Conservation (phyloP, 2,888 invertebrate species). For the Metopia argyrocephala region DNA sequence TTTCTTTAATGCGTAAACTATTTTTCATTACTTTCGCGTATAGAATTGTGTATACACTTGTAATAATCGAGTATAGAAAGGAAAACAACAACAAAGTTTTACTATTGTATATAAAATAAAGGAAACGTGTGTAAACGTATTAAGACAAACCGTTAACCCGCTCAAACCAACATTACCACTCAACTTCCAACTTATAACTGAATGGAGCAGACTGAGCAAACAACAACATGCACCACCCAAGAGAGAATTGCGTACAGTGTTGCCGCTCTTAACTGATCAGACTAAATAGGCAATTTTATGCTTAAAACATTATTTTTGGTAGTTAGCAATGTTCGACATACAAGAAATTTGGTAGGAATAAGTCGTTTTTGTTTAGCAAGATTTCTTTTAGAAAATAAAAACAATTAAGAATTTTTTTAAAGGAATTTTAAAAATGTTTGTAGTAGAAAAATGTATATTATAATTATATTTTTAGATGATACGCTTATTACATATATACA, state of each 20-base stretch:
- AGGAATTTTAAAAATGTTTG: no score
- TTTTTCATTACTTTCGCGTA: not conserved
- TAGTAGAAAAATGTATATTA: no score
- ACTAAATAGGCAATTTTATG: no score
- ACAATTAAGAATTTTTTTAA: no score
- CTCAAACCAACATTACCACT: slow-evolving; percentile 1
- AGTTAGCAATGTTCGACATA: no score
- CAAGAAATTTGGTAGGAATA: no score
- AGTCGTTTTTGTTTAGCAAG: no score
- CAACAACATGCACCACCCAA: not conserved
- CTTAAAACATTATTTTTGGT: no score
- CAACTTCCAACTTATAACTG: slow-evolving; percentile 45
- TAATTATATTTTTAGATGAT: no score
- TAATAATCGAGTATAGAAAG: not conserved
- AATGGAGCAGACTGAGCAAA: slow-evolving; percentile 8
- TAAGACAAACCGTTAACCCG: not conserved
- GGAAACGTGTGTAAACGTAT: slow-evolving; percentile 13
- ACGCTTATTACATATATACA: no score
- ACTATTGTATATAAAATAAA: not conserved
- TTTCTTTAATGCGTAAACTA: not conserved
- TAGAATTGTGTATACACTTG: slow-evolving; percentile 37
- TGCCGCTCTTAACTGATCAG: no score
- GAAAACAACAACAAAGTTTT: slow-evolving; percentile 33
- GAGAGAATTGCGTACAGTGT: not conserved
- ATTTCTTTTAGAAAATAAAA: no score